These are phyloP conservation scores for Psilanteris sp. DNA, from an alignment of 1,140 invertebrate genomes.

Conservation along the genomic window DNA sequence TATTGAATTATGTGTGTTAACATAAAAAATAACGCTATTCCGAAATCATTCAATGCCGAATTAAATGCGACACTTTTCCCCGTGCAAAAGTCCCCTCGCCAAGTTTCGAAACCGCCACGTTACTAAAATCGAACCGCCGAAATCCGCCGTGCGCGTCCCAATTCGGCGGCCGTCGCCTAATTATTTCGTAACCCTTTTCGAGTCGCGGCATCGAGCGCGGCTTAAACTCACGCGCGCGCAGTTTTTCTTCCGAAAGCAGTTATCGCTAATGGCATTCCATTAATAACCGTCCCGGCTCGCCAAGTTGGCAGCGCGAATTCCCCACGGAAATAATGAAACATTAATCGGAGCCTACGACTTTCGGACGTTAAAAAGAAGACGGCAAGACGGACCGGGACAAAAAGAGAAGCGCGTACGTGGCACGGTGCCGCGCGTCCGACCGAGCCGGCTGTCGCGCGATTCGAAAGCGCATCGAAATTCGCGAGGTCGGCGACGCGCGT, in stretches of 20 bases:
- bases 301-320: slow-evolving; percentile 3
- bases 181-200: background rate
- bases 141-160: too few species aligned
- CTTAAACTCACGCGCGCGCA: background rate
- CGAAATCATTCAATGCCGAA: too few species aligned
- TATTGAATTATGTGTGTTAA: too few species aligned
- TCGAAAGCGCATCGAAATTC: slow-evolving; percentile 38
- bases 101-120: too few species aligned
- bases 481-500: slow-evolving; percentile 19
- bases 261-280: slow-evolving; percentile 13
- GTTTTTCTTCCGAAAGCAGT: slow-evolving; percentile 5
- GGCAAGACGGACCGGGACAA: slow-evolving; percentile 2
- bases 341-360: slow-evolving; percentile 10
- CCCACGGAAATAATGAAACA: slow-evolving; percentile 5
- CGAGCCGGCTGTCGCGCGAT: slow-evolving; percentile 18
- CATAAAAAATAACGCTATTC: too few species aligned
- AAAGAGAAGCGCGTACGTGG: slow-evolving; percentile 18
- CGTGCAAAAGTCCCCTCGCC: too few species aligned
- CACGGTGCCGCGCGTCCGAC: slow-evolving; percentile 13
- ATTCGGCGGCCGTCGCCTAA: too few species aligned
- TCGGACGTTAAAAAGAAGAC: slow-evolving; percentile 11
- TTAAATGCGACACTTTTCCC: too few species aligned
- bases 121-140: too few species aligned
- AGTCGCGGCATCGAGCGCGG: background rate
- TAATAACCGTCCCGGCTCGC: slow-evolving; percentile 8